These are phyloP conservation scores for Cercocebus atys DNA, from an alignment of 2,113 vertebrate species.

Conservation along the genomic window DNA sequence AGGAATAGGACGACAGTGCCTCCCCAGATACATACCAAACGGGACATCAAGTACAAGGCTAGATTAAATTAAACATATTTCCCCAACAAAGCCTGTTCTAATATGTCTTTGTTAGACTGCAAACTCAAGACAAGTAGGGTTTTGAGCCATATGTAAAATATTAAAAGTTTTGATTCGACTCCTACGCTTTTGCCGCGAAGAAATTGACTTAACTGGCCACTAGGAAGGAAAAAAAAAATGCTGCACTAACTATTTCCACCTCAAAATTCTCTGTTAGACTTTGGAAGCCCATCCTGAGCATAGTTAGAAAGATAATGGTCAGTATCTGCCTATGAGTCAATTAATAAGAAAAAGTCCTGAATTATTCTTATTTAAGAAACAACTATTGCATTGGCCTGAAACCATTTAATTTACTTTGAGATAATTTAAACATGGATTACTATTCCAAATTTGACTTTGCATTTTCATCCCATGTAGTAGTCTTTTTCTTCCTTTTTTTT, in stretches of 20 bases:
- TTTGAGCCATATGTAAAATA: not conserved
- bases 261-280: not conserved
- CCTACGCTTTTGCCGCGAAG: no score
- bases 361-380: not conserved
- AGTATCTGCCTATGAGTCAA: not conserved
- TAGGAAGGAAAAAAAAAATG: not conserved
- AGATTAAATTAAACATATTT: not conserved
- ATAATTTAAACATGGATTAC: not conserved
- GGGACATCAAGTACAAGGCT: not conserved
- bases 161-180: not conserved
- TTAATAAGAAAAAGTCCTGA: not conserved
- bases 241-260: not conserved
- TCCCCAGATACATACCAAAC: rapidly evolving
- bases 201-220: not conserved
- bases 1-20: rapidly evolving
- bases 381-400: not conserved
- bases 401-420: not conserved
- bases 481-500: not conserved
- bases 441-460: not conserved
- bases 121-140: not conserved
- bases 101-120: not conserved
- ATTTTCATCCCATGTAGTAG: not conserved
- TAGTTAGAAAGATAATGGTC: not conserved
- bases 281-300: not conserved
- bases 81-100: not conserved